Percentiles rank a stretch among this genome's conserved stretches.
phyloP scores from a whole-genome alignment of 92 coral and sea anemone genomes.

The Umimayanthus chanpuru region DNA sequence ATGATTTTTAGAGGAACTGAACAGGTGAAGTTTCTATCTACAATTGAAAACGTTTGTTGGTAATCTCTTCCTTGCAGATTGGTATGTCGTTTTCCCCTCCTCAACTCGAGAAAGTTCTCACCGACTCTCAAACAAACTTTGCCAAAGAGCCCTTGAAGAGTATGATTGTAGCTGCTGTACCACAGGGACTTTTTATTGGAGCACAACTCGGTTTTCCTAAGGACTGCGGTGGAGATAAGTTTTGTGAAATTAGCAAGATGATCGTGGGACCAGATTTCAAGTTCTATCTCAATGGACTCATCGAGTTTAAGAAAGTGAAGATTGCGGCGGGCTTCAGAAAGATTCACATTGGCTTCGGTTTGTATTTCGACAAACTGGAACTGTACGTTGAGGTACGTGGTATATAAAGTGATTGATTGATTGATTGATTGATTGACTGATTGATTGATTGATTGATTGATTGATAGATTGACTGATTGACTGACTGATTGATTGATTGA shows the following conservation, averaged over 20 bases:
- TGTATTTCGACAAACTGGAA: slow-evolving; percentile 80
- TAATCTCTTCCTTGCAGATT: slow-evolving; percentile 54
- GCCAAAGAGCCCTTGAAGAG: slow-evolving; percentile 80
- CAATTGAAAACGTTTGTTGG: not conserved
- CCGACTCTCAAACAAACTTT: slow-evolving; percentile 57
- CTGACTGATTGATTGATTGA: not conserved
- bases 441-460: not conserved
- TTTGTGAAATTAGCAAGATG: slow-evolving; percentile 85
- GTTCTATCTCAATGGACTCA: slow-evolving; percentile 80
- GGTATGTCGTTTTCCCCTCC: slow-evolving; percentile 88
- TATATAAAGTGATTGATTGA: not conserved
- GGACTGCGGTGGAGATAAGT: slow-evolving; percentile 89
- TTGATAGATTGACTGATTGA: not conserved
- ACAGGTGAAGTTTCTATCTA: not conserved
- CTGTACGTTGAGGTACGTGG: slow-evolving; percentile 83
- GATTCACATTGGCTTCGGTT: slow-evolving; percentile 77
- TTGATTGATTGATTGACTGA: not conserved
- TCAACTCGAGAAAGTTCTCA: slow-evolving; percentile 48
- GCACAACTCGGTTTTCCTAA: slow-evolving; percentile 87
- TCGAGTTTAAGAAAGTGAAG: slow-evolving; percentile 76
- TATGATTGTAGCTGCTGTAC: slow-evolving; percentile 34
- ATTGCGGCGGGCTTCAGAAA: slow-evolving; percentile 79
- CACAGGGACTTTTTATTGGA: slow-evolving; percentile 76
- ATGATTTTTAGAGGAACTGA: too few species aligned
- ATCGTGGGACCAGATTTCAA: slow-evolving; percentile 86